Conservation (phyloP, 2,888 invertebrate genomes). For the Parelbella ahira region DNA sequence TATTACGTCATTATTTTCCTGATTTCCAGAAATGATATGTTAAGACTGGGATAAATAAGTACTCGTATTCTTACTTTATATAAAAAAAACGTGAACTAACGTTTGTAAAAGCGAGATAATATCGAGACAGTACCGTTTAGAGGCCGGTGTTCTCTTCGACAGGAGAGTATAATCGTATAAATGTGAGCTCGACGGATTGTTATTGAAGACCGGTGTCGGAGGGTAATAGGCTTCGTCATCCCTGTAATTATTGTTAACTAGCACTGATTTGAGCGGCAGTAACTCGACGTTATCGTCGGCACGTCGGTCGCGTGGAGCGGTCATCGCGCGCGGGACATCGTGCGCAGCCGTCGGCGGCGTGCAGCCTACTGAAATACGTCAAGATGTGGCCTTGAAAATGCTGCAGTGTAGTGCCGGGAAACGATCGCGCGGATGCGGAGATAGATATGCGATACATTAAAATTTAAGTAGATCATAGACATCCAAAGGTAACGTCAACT, state of each 20-base stretch:
- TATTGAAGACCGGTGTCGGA: constrained; percentile 51
- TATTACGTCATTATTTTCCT: no score
- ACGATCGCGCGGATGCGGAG: constrained; percentile 26
- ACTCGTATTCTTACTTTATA: no score
- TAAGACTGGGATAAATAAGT: no score
- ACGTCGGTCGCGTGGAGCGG: constrained; percentile 56
- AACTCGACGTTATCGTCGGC: constrained; percentile 66
- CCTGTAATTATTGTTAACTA: constrained; percentile 63
- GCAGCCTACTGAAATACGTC: constrained; percentile 50
- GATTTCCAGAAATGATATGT: no score
- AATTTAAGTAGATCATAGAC: constrained; percentile 9
- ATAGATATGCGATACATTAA: constrained; percentile 18
- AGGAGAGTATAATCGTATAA: constrained; percentile 66
- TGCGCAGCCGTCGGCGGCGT: constrained; percentile 52
- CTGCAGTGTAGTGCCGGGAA: constrained; percentile 37
- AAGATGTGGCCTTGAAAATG: constrained; percentile 40
- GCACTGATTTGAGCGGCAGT: constrained; percentile 67
- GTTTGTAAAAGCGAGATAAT: no score
- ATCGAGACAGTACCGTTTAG: constrained; percentile 63
- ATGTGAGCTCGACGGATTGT: constrained; percentile 61
- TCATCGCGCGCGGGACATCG: constrained; percentile 63
- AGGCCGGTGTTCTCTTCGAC: constrained; percentile 75
- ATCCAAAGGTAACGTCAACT: no score
- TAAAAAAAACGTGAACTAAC: no score
- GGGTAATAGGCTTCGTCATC: constrained; percentile 69